Evolutionary conservation across 2,797 vertebrate species (phyloP), one percentile per base, ranked within the genome.

Genomic region (Onychomys leucogaster): DNA sequence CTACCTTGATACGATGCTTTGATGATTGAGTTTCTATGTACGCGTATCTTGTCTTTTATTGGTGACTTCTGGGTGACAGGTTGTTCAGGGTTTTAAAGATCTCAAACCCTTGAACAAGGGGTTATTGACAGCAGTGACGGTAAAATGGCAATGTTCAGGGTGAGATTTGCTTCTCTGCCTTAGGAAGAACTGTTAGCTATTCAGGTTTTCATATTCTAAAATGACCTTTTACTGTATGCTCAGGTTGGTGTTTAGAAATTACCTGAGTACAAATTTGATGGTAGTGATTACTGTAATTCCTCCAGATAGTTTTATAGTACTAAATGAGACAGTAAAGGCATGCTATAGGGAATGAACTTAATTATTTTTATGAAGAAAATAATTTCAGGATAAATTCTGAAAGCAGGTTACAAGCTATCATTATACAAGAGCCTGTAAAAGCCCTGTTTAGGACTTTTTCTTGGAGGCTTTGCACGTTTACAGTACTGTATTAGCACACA

Each of bases 351-450:
- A 89, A 76, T 76, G 77, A 86, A 84, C 10, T 29, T 93, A 80
- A 77, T 94, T 69, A 82, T 95, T 94, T 71, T 59, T 76, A 25
- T 27, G 91, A 91, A 96, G 77, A 91, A 61, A 91, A 93, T 96
- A 73, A 69, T 83, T 93, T 90, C 49, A 82, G 82, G 86, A 91
- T 95, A 77, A 41, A 83, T 80, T 96, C 96, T 71, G 85, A 89
- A 80, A 43, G 65, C 46, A 63, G 86, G n/a, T 93, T 87, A 61
- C 1, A 69, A 67, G 69, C 52, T 97, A 0, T 91, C 81, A 32
- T 94, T 94, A 34, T 25, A 23, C 19, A 32, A 73, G n/a, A 1
- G 61, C 89, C 21, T 49, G n/a, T 34, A 85, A 94, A 69, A 57
- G 25, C 41, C 59, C 61, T 2, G 25, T 61, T 59, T 16, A 76